A percentile compares a stretch with the other conserved stretches of the same genome.
These are phyloP conservation scores for Agriotes lineatus DNA, from an alignment of 2,888 invertebrate genomes.

Conservation along the genomic window DNA sequence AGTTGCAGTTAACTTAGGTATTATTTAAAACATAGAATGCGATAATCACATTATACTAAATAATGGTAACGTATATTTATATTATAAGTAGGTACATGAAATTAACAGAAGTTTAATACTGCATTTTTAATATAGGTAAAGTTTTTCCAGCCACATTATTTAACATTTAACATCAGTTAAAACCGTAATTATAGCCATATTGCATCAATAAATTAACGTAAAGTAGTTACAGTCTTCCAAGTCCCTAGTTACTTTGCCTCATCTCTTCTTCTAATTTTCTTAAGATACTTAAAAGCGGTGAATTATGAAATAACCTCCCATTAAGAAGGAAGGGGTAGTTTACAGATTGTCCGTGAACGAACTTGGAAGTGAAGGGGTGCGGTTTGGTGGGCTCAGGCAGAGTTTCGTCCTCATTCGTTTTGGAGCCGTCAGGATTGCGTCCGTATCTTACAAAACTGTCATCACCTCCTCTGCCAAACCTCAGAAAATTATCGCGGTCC, in stretches of 20 bases:
- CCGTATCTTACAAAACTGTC: conserved; percentile 47
- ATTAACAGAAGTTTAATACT: conserved; percentile 28
- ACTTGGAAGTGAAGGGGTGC: conserved; percentile 9
- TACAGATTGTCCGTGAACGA: conserved; percentile 12
- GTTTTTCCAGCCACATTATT: conserved; percentile 38
- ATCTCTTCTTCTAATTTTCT: conserved; percentile 36
- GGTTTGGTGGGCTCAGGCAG: conserved; percentile 21
- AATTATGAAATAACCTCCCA: conserved; percentile 20
- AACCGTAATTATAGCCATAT: conserved; percentile 32
- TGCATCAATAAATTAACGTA: conserved; percentile 38
- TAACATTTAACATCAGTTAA: conserved; percentile 32
- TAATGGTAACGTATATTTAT: conserved; percentile 15
- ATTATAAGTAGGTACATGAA: conserved; percentile 23
- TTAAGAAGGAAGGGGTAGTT: conserved; percentile 19
- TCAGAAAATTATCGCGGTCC: conserved; percentile 49
- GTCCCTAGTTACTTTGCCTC: conserved; percentile 30
- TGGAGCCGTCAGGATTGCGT: conserved; percentile 24
- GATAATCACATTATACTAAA: conserved; percentile 15
- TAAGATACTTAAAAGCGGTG: conserved; percentile 33
- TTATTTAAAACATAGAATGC: conserved; percentile 3
- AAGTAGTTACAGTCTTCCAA: conserved; percentile 34
- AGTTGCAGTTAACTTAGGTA: too few species aligned
- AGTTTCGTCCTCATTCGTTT: conserved; percentile 20
- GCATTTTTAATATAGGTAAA: conserved; percentile 29
- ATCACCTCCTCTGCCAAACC: conserved; percentile 50